These are phyloP conservation scores for Batillaria attramentaria DNA, from an alignment of 1,140 invertebrate species.

Conservation along the genomic window DNA sequence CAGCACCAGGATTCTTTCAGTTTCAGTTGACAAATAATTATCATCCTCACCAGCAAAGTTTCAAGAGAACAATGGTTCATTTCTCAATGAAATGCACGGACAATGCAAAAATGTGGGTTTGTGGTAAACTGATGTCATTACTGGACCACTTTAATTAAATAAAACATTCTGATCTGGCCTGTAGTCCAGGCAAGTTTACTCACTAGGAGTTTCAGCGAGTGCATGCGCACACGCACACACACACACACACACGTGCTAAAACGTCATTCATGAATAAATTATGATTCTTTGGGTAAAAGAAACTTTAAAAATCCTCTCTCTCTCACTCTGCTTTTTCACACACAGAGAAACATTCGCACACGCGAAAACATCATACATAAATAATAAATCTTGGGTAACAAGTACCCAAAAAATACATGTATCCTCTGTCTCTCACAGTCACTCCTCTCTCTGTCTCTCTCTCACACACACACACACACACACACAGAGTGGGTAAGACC, in stretches of 20 bases:
- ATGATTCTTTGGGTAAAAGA: not conserved
- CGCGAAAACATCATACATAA: no score
- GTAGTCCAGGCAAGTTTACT: not conserved
- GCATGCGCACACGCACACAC: not conserved
- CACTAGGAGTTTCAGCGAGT: not conserved
- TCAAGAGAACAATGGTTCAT: not conserved
- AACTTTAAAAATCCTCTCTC: not conserved
- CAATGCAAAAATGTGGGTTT: not conserved
- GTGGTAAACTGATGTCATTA: not conserved
- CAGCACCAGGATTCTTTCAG: no score
- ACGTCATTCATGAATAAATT: not conserved
- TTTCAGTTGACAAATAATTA: no score
- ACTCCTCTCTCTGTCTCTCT: no score
- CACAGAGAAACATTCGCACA: no score
- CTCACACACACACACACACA: no score
- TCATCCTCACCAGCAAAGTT: not conserved
- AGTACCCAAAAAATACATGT: no score
- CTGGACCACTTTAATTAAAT: not conserved
- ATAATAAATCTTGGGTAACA: no score
- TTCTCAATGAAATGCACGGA: not conserved
- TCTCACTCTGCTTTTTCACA: no score
- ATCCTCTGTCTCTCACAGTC: no score
- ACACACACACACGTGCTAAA: not conserved
- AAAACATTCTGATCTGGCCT: not conserved
- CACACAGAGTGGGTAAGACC: no score